Conservation (phyloP, 2,797 vertebrate species). For the Scolopax bukidnonensis region DNA sequence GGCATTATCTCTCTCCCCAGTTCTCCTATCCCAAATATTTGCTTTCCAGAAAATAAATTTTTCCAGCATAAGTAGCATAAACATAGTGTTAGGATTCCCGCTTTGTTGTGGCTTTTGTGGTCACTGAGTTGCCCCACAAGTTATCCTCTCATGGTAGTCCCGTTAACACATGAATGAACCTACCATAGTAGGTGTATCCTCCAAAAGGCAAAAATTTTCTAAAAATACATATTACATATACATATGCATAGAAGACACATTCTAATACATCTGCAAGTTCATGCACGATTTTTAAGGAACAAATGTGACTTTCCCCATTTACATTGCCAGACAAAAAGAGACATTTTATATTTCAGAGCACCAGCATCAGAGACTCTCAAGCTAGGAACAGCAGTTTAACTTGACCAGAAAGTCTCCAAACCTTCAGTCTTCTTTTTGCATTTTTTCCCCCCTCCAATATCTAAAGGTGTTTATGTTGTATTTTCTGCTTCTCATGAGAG, state of each 20-base stretch:
- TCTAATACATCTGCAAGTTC: background rate
- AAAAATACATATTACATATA: background rate
- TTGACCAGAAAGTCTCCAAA: background rate
- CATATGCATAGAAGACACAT: background rate
- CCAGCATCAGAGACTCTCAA: background rate
- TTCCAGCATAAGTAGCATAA: background rate
- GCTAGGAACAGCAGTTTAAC: background rate
- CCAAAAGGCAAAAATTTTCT: background rate
- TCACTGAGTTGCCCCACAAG: background rate
- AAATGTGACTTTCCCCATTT: background rate
- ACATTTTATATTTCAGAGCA: background rate
- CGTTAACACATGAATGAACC: background rate
- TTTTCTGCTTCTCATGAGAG: background rate
- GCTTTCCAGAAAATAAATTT: background rate
- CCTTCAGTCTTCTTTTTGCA: background rate
- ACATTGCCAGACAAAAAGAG: background rate
- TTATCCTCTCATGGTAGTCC: background rate
- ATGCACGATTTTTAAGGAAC: background rate
- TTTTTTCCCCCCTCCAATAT: too few relatives aligned
- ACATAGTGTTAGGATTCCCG: background rate
- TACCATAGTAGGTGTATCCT: background rate
- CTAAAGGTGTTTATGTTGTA: background rate
- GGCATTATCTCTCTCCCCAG: background rate
- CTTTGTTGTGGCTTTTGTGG: background rate
- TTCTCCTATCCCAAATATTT: background rate